Conservation (phyloP, 2,888 invertebrate species). For the Agriopis leucophaearia region DNA sequence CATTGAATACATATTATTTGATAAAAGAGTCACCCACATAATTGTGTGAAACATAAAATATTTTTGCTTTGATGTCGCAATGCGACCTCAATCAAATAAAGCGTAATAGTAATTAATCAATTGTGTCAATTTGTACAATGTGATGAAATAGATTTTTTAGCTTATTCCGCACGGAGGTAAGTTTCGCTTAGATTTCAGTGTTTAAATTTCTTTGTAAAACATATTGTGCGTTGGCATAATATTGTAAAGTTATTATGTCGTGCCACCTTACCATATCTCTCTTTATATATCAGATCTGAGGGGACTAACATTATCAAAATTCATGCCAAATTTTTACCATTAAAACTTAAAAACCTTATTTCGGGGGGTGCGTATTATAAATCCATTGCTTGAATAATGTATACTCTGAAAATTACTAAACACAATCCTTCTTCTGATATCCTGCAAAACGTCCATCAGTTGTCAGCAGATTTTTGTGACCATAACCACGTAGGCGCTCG, state of each 20-base stretch:
- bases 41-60: conserved; percentile 16
- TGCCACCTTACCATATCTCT: no score
- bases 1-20: neutral
- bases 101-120: conserved; percentile 61
- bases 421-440: no score
- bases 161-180: conserved; percentile 50
- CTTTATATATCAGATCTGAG: no score
- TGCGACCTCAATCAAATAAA: conserved; percentile 64
- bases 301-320: no score
- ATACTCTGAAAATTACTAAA: no score
- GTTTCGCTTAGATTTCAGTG: conserved; percentile 22
- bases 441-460: no score
- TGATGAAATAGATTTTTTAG: conserved; percentile 59
- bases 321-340: no score
- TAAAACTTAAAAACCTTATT: no score
- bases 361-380: no score
- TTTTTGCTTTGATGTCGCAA: conserved; percentile 53
- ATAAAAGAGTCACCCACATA: conserved; percentile 5
- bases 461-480: no score
- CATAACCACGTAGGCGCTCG: no score
- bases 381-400: no score
- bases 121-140: conserved; percentile 65
- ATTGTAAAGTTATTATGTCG: neutral
- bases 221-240: conserved; percentile 16
- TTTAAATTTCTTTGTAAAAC: conserved; percentile 43